phyloP scores from a whole-genome alignment of 2,113 vertebrate genomes.

The Oryzias celebensis region DNA sequence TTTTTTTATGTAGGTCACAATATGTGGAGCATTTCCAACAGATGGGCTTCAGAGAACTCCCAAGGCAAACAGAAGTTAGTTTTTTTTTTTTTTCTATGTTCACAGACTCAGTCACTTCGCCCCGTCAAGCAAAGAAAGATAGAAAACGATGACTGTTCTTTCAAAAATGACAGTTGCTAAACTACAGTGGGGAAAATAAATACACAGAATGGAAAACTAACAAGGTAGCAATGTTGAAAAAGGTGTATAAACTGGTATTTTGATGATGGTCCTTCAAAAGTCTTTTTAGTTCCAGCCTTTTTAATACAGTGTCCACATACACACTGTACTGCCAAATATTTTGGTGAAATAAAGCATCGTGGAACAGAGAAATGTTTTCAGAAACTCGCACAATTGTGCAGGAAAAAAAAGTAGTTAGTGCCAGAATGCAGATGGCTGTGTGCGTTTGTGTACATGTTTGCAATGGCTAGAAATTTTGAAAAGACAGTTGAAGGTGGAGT shows the following conservation, averaged over 20 bases:
- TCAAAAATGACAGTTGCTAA: not conserved
- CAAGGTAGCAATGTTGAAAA: not conserved
- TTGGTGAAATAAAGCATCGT: constrained; percentile 31
- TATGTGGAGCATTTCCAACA: constrained; percentile 83
- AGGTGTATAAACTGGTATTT: constrained; percentile 28
- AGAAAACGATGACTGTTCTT: not conserved
- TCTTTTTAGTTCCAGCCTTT: not conserved
- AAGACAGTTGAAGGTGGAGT: constrained; percentile 48
- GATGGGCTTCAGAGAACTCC: constrained; percentile 79
- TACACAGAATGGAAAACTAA: not conserved
- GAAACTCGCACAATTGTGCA: not conserved
- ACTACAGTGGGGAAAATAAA: not conserved
- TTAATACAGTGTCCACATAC: not conserved
- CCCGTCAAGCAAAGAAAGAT: not conserved
- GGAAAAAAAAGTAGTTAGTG: constrained; percentile 16
- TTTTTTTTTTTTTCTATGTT: constrained; percentile 45
- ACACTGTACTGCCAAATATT: constrained; percentile 33
- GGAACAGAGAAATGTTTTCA: constrained; percentile 25
- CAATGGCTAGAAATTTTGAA: constrained; percentile 8
- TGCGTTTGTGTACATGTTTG: constrained; percentile 13
- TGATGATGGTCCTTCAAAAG: not conserved
- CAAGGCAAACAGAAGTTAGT: constrained; percentile 82
- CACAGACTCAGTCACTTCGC: constrained; percentile 4
- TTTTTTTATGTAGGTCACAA: constrained; percentile 81
- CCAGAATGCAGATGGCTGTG: constrained; percentile 32